A percentile compares a stretch with the other conserved stretches of the same genome.
phyloP scores from a whole-genome alignment of 1,140 invertebrate genomes.

The Drosophila nigromelanica region DNA sequence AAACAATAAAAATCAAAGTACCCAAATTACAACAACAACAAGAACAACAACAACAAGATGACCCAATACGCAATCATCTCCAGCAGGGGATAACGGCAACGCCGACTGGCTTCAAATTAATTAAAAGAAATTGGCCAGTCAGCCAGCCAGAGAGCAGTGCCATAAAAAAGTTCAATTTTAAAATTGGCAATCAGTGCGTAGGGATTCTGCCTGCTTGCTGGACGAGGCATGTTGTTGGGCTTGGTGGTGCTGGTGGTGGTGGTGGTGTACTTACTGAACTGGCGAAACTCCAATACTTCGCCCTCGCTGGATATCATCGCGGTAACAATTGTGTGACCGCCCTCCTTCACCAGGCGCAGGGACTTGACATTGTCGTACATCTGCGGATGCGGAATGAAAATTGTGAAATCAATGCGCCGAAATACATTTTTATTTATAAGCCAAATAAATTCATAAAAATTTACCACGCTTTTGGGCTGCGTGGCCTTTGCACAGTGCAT shows the following conservation, averaged over 20 bases:
- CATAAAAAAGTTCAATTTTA: constrained; percentile 83
- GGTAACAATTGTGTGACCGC: constrained; percentile 87
- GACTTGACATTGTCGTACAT: constrained; percentile 96
- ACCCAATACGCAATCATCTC: constrained; percentile 67
- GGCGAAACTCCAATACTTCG: constrained; percentile 93
- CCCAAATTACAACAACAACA: constrained; percentile 42
- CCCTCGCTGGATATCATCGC: constrained; percentile 94
- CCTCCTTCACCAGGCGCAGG: constrained; percentile 87
- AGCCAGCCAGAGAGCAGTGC: constrained; percentile 58
- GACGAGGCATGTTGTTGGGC: not conserved
- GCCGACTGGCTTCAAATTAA: constrained; percentile 77
- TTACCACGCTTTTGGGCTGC: constrained; percentile 43
- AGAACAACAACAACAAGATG: constrained; percentile 27
- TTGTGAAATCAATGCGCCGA: constrained; percentile 72
- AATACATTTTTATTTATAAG: constrained; percentile 75
- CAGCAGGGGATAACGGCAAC: constrained; percentile 36
- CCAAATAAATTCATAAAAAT: constrained; percentile 83
- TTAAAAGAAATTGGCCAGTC: constrained; percentile 78
- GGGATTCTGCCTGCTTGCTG: constrained; percentile 27
- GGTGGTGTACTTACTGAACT: constrained; percentile 80
- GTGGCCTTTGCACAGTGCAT: constrained; percentile 49
- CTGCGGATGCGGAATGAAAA: constrained; percentile 84
- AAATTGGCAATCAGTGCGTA: constrained; percentile 81
- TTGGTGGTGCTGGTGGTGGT: not conserved
- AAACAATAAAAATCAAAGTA: constrained; percentile 71